Evolutionary conservation across 2,113 vertebrate species (phyloP).

Genomic region (Otocyon megalotis): DNA sequence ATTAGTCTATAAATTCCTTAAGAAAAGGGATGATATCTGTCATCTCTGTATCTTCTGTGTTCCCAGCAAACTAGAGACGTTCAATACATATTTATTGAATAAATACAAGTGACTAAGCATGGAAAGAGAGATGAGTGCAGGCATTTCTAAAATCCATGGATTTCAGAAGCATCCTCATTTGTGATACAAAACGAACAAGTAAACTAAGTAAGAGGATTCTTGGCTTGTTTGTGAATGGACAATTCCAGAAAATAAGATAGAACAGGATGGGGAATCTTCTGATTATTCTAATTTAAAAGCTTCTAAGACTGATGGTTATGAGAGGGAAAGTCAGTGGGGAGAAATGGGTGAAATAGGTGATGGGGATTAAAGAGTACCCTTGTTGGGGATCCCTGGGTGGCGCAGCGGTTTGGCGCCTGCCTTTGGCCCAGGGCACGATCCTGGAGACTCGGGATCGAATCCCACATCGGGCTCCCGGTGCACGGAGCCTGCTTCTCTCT

Average conservation of each 20-base stretch:
- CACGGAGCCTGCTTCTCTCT: no score
- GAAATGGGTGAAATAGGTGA: background rate
- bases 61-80: background rate
- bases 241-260: background rate
- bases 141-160: background rate
- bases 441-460: no score
- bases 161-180: slow-evolving; percentile 44
- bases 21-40: background rate
- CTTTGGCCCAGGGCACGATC: no score
- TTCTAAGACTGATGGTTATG: background rate
- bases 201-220: background rate
- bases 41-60: background rate
- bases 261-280: background rate
- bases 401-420: no score
- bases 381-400: no score
- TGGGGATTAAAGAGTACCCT: background rate
- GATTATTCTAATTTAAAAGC: slow-evolving; percentile 19
- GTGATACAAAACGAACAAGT: background rate
- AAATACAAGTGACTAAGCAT: background rate
- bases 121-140: background rate
- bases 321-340: background rate
- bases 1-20: background rate
- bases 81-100: background rate
- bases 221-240: background rate
- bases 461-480: no score